Conservation (phyloP, 2,797 vertebrate genomes). For the Peromyscus nudipes region DNA sequence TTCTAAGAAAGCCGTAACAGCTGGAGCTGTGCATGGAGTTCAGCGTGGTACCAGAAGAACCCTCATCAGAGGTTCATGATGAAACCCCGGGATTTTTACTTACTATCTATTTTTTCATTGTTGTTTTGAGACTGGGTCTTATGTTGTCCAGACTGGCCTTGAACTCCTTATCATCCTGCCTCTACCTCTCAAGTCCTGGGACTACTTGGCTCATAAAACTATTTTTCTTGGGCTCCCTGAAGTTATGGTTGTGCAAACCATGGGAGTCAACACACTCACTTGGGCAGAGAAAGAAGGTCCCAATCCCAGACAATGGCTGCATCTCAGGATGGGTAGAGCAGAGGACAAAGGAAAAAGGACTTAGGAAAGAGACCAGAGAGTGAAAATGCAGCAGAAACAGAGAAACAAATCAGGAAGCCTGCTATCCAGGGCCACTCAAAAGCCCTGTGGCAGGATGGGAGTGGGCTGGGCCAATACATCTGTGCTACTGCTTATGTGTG, state of each 20-base stretch:
- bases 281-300: background rate
- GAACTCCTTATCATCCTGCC: background rate
- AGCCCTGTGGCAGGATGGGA: background rate
- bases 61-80: background rate
- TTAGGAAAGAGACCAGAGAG: background rate
- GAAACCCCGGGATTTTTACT: background rate
- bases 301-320: background rate
- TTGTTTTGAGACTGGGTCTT: background rate
- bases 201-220: background rate
- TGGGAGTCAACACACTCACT: rapidly evolving
- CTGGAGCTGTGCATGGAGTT: rapidly evolving
- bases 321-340: background rate
- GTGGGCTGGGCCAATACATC: too few species aligned
- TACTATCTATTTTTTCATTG: background rate
- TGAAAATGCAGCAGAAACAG: background rate
- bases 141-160: background rate
- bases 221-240: background rate
- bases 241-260: background rate
- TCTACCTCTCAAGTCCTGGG: background rate
- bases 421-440: rapidly evolving
- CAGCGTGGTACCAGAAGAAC: background rate
- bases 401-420: too few species aligned
- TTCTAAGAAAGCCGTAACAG: background rate
- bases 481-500: background rate
- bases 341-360: background rate